Evolutionary conservation across 2,113 vertebrate species (phyloP).

Genomic region (Dipodomys stephensi): DNA sequence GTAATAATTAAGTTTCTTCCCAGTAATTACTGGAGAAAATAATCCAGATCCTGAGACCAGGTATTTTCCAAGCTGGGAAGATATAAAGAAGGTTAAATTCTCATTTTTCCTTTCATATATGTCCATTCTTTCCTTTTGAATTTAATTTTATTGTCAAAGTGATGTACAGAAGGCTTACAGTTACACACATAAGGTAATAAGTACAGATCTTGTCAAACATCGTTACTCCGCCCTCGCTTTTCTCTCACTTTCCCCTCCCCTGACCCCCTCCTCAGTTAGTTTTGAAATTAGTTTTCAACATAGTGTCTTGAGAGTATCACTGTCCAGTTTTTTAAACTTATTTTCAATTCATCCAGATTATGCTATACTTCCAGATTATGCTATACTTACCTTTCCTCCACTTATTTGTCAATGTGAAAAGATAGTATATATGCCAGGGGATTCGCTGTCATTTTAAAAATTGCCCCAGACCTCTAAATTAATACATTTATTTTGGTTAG

Average conservation of each 20-base stretch:
- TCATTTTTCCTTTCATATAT: neutral
- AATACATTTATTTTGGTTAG: neutral
- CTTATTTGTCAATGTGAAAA: neutral
- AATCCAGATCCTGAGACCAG: neutral
- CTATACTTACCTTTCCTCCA: neutral
- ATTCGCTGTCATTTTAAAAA: neutral
- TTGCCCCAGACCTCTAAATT: neutral
- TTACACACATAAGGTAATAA: no score
- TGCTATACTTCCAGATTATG: neutral
- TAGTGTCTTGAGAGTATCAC: no score
- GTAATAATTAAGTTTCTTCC: neutral
- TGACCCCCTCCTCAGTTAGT: no score
- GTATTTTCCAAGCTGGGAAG: neutral
- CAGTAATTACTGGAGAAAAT: slow-evolving; percentile 14
- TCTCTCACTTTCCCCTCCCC: no score
- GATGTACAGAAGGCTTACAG: no score
- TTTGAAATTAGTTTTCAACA: no score
- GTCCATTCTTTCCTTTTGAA: no score
- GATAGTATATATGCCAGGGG: neutral
- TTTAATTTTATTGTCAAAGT: no score
- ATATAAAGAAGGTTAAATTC: neutral
- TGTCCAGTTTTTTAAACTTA: neutral
- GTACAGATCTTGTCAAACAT: no score
- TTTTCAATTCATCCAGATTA: neutral
- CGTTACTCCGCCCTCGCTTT: no score